phyloP scores from a whole-genome alignment of 2,113 vertebrate genomes.

The Halichoeres trimaculatus region DNA sequence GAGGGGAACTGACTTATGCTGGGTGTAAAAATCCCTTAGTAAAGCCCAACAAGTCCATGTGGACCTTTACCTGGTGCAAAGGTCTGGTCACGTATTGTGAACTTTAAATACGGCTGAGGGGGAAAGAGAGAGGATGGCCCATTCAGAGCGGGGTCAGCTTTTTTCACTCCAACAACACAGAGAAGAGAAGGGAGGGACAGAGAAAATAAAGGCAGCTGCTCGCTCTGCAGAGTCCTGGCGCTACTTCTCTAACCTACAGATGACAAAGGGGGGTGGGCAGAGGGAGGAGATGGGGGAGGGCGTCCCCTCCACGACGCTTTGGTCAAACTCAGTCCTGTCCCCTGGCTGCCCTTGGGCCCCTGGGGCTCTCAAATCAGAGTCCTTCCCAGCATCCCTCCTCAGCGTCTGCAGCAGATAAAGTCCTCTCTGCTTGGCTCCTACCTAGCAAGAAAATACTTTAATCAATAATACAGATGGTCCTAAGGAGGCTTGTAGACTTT shows the following conservation, averaged over 20 bases:
- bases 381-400: conserved; percentile 58
- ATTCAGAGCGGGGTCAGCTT: conserved; percentile 59
- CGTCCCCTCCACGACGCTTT: conserved; percentile 40
- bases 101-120: conserved; percentile 63
- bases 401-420: conserved; percentile 49
- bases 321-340: conserved; percentile 68
- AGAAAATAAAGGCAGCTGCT: conserved; percentile 83
- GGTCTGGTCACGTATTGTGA: conserved; percentile 63
- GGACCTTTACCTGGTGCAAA: conserved; percentile 67
- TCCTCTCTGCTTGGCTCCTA: conserved; percentile 56
- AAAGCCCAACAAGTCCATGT: conserved; percentile 73
- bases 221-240: conserved; percentile 79
- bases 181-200: conserved; percentile 44
- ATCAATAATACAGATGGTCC: conserved; percentile 68
- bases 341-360: conserved; percentile 74
- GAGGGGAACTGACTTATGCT: conserved; percentile 58
- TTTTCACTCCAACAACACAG: conserved; percentile 49
- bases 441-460: conserved; percentile 65
- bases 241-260: conserved; percentile 72
- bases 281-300: not conserved
- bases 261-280: conserved; percentile 33
- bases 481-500: conserved; percentile 51
- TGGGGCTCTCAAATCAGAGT: conserved; percentile 53
- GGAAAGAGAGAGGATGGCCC: conserved; percentile 37
- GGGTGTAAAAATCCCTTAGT: conserved; percentile 68